Base-by-base conservation (phyloP, 2,797 vertebrate genomes). In the Anabas testudineus region DNA sequence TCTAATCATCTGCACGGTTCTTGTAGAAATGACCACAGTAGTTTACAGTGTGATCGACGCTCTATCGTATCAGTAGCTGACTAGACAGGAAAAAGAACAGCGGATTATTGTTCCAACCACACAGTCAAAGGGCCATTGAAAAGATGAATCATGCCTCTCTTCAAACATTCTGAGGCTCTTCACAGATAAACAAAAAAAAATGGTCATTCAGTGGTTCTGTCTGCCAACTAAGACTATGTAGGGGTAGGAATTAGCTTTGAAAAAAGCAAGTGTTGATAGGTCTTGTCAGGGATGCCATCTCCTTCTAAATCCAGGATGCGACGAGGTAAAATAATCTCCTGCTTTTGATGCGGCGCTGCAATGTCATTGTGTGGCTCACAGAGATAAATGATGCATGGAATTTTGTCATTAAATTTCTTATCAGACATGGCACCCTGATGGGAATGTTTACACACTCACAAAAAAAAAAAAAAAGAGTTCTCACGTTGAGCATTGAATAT, bases 131-230 rank as follows among this genome's bases (percentile, higher is more conserved):
- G 67, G 49, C 78, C 66, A 81, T 87, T 89, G 67, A 78, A 42
- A 71, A 78, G 83, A 88, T 78, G 78, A 87, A 84, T 90, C 78
- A 81, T 52, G 37, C 55, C 52, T 80, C 32, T 51, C 45, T 66
- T 62, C 63, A 16, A 71, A 75, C 69, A 74, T 76, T 16, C 69
- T 56, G 74, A 53, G 72, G 78, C 67, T 70, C 64, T 71, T 68
- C 58, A 53, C 57, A 65, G 64, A 54, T 28, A 60, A 10, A 45
- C 78, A 77, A 71, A 71, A 63, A 74, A 42, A 66, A 68, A 18
- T 58, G 76, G 68, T 67, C 74, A 61, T 79, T 74, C 74, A 76
- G 34, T 2, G 70, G 10, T 32, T 72, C 59, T 16, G 53, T 62
- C 67, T 84, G 67, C 69, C 66, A 72, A 59, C 45, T 34, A 5